Evolutionary conservation across 2,113 vertebrate genomes (phyloP).

Genomic region (Xiphorhynchus elegans): DNA sequence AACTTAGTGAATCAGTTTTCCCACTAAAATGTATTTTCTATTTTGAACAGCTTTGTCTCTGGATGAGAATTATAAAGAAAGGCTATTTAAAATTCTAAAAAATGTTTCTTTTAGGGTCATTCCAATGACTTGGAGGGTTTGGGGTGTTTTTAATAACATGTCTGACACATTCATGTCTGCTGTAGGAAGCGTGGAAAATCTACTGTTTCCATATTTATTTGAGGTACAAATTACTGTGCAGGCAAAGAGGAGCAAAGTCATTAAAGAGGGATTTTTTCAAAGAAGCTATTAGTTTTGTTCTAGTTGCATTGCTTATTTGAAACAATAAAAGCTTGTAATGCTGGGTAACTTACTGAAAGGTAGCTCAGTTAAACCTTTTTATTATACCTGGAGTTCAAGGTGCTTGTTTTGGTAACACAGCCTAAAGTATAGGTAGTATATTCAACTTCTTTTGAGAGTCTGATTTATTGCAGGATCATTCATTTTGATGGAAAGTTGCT

Average conservation of each 20-base stretch:
- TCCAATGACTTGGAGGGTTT: background rate
- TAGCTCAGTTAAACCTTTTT: conserved; percentile 4
- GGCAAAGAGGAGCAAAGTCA: conserved; percentile 3
- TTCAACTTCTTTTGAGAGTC: background rate
- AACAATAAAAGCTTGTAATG: background rate
- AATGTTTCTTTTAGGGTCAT: background rate
- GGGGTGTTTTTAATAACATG: background rate
- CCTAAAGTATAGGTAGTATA: background rate
- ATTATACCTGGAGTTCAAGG: background rate
- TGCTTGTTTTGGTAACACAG: background rate
- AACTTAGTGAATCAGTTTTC: background rate
- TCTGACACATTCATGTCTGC: background rate
- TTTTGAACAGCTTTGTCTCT: background rate
- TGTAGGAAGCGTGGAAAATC: background rate
- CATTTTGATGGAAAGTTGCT: background rate
- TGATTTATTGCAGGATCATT: background rate
- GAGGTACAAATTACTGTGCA: conserved; percentile 14
- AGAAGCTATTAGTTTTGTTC: conserved; percentile 14
- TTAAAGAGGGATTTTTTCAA: background rate
- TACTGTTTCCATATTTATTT: conserved; percentile 2
- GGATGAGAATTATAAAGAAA: background rate
- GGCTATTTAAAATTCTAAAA: background rate
- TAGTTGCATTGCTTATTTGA: conserved; percentile 39
- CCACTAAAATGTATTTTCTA: background rate
- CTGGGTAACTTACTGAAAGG: background rate